Evolutionary conservation across 1,140 invertebrate species (phyloP).

Genomic region (Zophobas atratus): DNA sequence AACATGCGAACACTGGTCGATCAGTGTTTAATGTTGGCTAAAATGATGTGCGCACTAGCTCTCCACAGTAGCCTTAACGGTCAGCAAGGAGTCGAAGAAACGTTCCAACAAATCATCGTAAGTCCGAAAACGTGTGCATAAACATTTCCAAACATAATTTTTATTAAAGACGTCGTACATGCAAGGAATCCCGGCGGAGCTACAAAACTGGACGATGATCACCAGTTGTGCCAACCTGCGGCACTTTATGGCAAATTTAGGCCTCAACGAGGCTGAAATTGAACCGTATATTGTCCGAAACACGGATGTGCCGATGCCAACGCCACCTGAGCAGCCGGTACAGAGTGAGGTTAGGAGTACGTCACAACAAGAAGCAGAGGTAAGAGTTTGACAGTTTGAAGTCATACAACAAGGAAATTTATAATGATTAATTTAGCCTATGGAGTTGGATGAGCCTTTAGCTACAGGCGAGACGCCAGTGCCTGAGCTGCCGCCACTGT

Average conservation of each 20-base stretch:
- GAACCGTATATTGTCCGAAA: slow-evolving; percentile 61
- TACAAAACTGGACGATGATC: slow-evolving; percentile 62
- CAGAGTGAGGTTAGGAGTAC: slow-evolving; percentile 30
- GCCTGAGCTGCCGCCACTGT: slow-evolving; percentile 3
- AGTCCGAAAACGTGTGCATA: slow-evolving; percentile 37
- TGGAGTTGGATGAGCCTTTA: slow-evolving; percentile 64
- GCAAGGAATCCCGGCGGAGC: slow-evolving; percentile 58
- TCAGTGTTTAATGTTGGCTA: slow-evolving; percentile 49
- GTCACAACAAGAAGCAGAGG: slow-evolving; percentile 38
- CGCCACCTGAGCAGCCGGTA: slow-evolving; percentile 15
- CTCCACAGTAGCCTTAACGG: slow-evolving; percentile 60
- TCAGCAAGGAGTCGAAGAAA: slow-evolving; percentile 60
- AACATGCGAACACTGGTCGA: slow-evolving; percentile 54
- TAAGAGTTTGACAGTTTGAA: neutral
- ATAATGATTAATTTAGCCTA: slow-evolving; percentile 56
- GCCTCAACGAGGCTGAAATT: slow-evolving; percentile 54
- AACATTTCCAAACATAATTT: slow-evolving; percentile 30
- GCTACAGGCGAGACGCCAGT: neutral
- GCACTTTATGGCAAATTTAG: slow-evolving; percentile 54
- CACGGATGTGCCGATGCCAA: slow-evolving; percentile 38
- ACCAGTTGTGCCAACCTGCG: slow-evolving; percentile 57
- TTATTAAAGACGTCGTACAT: slow-evolving; percentile 52
- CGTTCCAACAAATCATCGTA: slow-evolving; percentile 61
- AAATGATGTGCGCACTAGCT: slow-evolving; percentile 60
- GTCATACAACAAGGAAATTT: too few relatives aligned